A percentile compares a stretch with the other conserved stretches of the same genome.
Evolutionary conservation across 2,113 vertebrate species (phyloP).

Genomic region (Neoarius graeffei): DNA sequence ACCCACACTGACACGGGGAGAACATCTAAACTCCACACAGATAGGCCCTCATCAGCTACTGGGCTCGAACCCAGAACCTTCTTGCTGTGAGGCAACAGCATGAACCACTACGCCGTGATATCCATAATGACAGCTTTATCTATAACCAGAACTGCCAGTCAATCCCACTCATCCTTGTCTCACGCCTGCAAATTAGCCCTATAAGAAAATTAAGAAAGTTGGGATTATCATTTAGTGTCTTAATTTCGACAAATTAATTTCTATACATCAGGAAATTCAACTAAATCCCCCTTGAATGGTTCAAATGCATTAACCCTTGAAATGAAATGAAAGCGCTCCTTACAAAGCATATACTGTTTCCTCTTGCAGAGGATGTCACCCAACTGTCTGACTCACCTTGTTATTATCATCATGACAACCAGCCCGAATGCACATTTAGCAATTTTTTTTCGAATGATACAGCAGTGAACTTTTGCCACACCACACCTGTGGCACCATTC

Average conservation of each 20-base stretch:
- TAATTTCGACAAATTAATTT: background rate
- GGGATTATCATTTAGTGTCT: background rate
- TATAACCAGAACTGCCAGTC: background rate
- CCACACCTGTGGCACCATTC: background rate
- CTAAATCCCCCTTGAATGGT: background rate
- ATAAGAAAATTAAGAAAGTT: background rate
- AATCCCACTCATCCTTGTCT: too few relatives aligned
- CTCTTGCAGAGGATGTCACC: background rate
- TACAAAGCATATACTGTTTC: background rate
- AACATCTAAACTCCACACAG: too few relatives aligned
- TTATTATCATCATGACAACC: background rate
- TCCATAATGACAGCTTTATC: too few relatives aligned
- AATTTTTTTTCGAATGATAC: slow-evolving; percentile 1
- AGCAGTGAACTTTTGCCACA: slow-evolving; percentile 14
- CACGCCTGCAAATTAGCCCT: background rate
- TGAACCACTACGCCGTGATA: too few relatives aligned
- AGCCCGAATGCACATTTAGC: background rate
- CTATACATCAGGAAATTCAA: background rate
- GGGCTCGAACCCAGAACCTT: too few relatives aligned
- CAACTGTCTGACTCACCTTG: slow-evolving; percentile 8
- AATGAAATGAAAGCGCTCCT: background rate
- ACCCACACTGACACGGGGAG: too few relatives aligned
- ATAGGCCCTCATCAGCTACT: too few relatives aligned
- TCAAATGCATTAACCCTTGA: background rate
- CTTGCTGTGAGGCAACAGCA: too few relatives aligned